phyloP scores from a whole-genome alignment of 2,113 vertebrate genomes.

The Carassius gibelio region DNA sequence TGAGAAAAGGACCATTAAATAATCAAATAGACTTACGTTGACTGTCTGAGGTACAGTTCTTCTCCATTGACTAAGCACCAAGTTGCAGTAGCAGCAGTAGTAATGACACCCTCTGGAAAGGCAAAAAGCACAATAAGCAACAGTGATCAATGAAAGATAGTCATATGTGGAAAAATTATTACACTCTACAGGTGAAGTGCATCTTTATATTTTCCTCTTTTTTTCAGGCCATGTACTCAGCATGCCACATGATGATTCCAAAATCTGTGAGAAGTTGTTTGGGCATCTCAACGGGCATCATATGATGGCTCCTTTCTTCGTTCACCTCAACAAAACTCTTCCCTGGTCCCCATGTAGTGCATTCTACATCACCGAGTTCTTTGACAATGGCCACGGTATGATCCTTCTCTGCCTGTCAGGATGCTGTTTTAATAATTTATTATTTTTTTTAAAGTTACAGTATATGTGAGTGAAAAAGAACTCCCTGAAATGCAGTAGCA shows the following conservation, averaged over 20 bases:
- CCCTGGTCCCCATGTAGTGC: conserved; percentile 97
- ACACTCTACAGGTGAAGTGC: neutral
- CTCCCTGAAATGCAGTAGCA: neutral
- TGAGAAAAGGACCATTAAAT: neutral
- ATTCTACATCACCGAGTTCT: conserved; percentile 91
- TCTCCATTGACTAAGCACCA: neutral
- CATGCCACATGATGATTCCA: conserved; percentile 96
- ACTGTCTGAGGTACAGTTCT: neutral
- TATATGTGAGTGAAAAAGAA: neutral
- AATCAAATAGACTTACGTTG: neutral
- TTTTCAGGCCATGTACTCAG: conserved; percentile 91
- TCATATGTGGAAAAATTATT: neutral
- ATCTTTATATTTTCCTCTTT: neutral
- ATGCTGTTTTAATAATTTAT: neutral
- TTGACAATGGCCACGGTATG: conserved; percentile 91
- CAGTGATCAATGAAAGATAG: neutral
- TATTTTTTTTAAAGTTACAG: neutral
- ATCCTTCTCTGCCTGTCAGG: neutral
- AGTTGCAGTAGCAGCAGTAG: neutral
- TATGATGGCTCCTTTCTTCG: conserved; percentile 89
- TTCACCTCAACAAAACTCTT: conserved; percentile 84
- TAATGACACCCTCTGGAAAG: neutral
- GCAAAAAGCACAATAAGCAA: neutral
- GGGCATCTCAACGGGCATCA: conserved; percentile 83
- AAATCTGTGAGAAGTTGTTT: conserved; percentile 85